Evolutionary conservation across 2,888 invertebrate genomes (phyloP), one percentile per base, ranked within the genome.

Genomic region (Timandra comae): DNA sequence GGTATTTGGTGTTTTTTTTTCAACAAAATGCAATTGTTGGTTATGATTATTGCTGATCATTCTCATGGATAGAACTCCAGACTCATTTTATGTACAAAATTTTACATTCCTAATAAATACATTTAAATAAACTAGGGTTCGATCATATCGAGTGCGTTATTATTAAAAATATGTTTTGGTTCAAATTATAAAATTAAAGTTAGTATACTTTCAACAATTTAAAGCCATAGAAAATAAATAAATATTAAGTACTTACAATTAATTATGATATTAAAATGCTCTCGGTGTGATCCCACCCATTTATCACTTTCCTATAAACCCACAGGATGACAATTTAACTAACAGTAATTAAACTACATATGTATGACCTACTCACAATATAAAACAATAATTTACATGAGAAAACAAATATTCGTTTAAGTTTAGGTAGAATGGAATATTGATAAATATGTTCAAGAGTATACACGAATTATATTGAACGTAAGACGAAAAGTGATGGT

Each of bases 261-360:
- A 23, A 19, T 11, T 12, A 20, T 24, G 7, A 33, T 23, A 28
- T 41, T 13, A 27, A 29, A 9, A 16, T 35, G 48, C 50, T 30
- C 56, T 57, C 53, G 55, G 49, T 62, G 39, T 55, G 63, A 60
- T 53, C 52, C 43, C 34, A 51, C 50, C 53, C n/a, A n/a, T n/a
- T n/a, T n/a, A n/a, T n/a, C n/a, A n/a, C n/a, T n/a, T n/a, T n/a
- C n/a, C n/a, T n/a, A n/a, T n/a, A n/a, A n/a, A n/a, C n/a, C 16
- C 16, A 16, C 16, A 16, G 6, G 16, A 5, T 16, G 16, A 16
- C 6, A 16, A 5, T 16, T 16, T 16, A 16, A 16, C 16, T 16
- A 16, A 5, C 6, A 3, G 6, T 16, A 16, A 16, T 16, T 16
- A 16, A 3, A 16, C 16, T 16, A 16, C 16, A 16, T 16, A 16